Evolutionary conservation across 2,797 vertebrate genomes (phyloP).

Genomic region (Paramormyrops hopkinsi): DNA sequence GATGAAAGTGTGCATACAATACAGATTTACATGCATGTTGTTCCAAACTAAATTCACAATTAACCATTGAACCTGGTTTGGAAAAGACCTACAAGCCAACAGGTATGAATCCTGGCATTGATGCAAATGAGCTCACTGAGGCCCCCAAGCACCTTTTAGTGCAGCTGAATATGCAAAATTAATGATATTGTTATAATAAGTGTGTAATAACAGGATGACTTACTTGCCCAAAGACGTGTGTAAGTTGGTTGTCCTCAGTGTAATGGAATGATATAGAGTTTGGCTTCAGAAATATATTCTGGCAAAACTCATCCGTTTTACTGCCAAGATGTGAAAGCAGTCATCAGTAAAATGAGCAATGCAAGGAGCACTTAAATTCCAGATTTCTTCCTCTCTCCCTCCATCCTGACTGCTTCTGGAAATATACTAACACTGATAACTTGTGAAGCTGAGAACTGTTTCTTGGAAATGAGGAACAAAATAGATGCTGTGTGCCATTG

Average conservation of each 20-base stretch:
- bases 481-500: background rate
- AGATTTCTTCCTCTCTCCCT: background rate
- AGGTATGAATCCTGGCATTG: background rate
- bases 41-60: background rate
- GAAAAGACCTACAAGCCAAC: background rate
- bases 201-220: background rate
- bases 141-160: background rate
- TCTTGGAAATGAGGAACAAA: background rate
- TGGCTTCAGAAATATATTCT: slow-evolving; percentile 14
- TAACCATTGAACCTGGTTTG: background rate
- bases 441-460: background rate
- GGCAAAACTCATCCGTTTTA: background rate
- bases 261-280: slow-evolving; percentile 1
- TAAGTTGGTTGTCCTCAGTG: slow-evolving; percentile 1
- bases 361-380: slow-evolving; percentile 14
- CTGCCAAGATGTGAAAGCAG: slow-evolving; percentile 17
- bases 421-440: background rate
- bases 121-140: background rate
- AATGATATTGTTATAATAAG: background rate
- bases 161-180: background rate
- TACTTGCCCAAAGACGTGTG: background rate
- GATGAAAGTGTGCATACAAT: background rate
- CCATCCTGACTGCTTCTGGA: background rate
- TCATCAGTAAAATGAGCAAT: slow-evolving; percentile 17
- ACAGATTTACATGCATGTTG: background rate